Evolutionary conservation across 2,113 vertebrate genomes (phyloP).

Genomic region (Arothron firmamentum): DNA sequence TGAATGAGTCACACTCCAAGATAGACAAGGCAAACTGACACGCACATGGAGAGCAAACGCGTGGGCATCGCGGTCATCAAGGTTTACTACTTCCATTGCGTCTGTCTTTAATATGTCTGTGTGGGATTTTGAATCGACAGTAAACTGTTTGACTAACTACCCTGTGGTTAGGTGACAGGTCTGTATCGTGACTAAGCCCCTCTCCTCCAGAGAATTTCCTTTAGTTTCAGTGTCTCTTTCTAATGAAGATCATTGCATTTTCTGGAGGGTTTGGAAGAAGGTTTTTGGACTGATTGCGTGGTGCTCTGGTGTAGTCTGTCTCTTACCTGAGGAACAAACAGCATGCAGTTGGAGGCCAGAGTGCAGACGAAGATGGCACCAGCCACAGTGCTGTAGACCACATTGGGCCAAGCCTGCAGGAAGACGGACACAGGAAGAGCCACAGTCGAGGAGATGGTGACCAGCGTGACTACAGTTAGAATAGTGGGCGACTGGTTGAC

Average conservation of each 20-base stretch:
- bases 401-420: conserved; percentile 85
- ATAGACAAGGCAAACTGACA: conserved; percentile 33
- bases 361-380: conserved; percentile 93
- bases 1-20: conserved; percentile 57
- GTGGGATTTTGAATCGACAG: conserved; percentile 1
- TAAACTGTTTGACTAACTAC: conserved; percentile 6
- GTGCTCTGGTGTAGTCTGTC: neutral
- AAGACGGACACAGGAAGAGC: conserved; percentile 80
- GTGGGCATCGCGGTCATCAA: neutral
- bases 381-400: conserved; percentile 85
- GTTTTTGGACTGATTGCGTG: neutral
- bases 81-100: conserved; percentile 12
- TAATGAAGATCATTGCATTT: neutral
- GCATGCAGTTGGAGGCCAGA: conserved; percentile 86
- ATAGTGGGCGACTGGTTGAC: conserved; percentile 95
- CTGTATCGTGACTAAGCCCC: neutral
- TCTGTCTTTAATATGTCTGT: conserved; percentile 16
- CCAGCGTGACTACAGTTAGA: conserved; percentile 81
- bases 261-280: neutral
- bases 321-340: conserved; percentile 93
- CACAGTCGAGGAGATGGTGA: conserved; percentile 77
- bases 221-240: neutral
- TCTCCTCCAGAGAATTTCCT: neutral
- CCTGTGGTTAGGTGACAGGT: conserved; percentile 2
- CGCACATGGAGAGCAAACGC: conserved; percentile 11